phyloP scores from a whole-genome alignment of 2,888 invertebrate species.

The Gastracanthus pulcherrimus region DNA sequence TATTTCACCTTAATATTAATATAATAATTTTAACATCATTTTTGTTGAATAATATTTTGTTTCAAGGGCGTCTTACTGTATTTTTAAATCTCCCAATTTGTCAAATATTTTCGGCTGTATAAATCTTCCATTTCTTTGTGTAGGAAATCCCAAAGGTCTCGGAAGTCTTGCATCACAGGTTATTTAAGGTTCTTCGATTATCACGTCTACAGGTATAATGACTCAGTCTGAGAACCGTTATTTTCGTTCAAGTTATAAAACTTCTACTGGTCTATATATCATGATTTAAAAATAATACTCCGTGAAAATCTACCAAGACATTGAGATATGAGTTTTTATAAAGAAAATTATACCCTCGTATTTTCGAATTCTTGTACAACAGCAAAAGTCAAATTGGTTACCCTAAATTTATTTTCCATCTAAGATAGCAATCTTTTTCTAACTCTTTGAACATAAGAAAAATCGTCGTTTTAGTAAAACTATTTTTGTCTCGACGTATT shows the following conservation, averaged over 20 bases:
- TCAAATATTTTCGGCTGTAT: too few species aligned
- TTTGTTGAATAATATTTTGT: not conserved
- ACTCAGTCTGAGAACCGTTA: not conserved
- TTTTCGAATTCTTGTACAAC: too few species aligned
- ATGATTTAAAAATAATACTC: not conserved
- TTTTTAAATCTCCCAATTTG: not conserved
- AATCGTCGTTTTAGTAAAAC: not conserved
- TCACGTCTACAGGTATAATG: too few species aligned
- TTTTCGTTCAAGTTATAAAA: not conserved
- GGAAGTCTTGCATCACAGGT: not conserved
- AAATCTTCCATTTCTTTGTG: too few species aligned
- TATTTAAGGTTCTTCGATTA: slow-evolving; percentile 16
- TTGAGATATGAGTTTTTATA: not conserved
- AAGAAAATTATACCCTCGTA: not conserved
- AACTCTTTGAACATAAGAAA: not conserved
- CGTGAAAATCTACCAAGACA: not conserved
- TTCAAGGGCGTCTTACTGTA: not conserved
- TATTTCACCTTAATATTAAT: not conserved
- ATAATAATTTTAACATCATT: too few species aligned
- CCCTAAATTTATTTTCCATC: not conserved
- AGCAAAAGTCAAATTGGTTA: too few species aligned
- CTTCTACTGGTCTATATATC: too few species aligned
- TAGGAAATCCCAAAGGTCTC: not conserved
- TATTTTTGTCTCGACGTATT: not conserved
- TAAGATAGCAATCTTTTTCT: too few species aligned